A percentile compares a stretch with the other conserved stretches of the same genome.
Evolutionary conservation across 1,140 invertebrate genomes (phyloP).

Genomic region (Physella acuta): DNA sequence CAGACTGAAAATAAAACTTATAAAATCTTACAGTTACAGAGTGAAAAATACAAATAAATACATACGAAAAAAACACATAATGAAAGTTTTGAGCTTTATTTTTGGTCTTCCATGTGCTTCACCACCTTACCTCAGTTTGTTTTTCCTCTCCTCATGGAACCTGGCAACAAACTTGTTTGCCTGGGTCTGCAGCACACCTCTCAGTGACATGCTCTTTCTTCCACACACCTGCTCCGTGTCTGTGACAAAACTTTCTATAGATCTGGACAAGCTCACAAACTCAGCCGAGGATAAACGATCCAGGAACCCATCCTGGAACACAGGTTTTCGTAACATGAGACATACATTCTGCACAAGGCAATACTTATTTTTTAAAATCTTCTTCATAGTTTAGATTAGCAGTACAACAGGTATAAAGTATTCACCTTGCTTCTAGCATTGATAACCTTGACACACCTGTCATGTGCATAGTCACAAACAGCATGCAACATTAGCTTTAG

Average conservation of each 20-base stretch:
- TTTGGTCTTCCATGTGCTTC: no score
- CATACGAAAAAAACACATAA: background rate
- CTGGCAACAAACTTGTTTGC: slow-evolving; percentile 86
- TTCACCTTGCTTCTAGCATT: slow-evolving; percentile 69
- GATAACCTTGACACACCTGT: slow-evolving; percentile 82
- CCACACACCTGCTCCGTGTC: slow-evolving; percentile 79
- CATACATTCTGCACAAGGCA: no score
- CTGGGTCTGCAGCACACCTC: slow-evolving; percentile 82
- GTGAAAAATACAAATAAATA: background rate
- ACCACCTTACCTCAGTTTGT: slow-evolving; percentile 74
- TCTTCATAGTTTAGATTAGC: no score
- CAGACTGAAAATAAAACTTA: slow-evolving; percentile 38
- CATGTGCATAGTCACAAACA: slow-evolving; percentile 88
- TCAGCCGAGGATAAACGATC: slow-evolving; percentile 69
- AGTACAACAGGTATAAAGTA: no score
- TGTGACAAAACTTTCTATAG: slow-evolving; percentile 78
- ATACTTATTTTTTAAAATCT: no score
- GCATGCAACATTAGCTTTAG: slow-evolving; percentile 76
- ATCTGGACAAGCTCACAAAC: slow-evolving; percentile 75
- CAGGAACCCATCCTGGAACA: slow-evolving; percentile 64
- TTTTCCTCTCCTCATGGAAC: slow-evolving; percentile 86
- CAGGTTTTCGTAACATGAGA: no score
- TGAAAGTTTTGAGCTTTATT: background rate
- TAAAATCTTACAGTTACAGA: slow-evolving; percentile 1
- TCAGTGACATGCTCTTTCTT: slow-evolving; percentile 75